phyloP scores from a whole-genome alignment of 2,888 invertebrate species.

The Athripsodes cinereus region DNA sequence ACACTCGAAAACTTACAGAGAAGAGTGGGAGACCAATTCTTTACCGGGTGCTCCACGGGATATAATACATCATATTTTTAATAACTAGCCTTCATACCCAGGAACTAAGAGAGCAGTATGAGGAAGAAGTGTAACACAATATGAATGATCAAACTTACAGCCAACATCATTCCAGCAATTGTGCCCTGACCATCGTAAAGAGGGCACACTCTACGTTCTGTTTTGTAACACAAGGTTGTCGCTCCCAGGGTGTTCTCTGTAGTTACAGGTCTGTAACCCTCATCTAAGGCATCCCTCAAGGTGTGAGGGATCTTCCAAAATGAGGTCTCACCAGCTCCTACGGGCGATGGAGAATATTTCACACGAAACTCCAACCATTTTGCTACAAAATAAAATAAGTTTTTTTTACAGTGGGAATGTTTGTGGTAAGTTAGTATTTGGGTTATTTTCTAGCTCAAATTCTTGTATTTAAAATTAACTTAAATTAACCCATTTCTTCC shows the following conservation, averaged over 20 bases:
- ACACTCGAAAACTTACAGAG: too few relatives aligned
- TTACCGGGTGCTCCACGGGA: too few relatives aligned
- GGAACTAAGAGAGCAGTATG: too few relatives aligned
- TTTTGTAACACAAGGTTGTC: constrained; percentile 15
- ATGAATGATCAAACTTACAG: constrained; percentile 13
- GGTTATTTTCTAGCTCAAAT: too few relatives aligned
- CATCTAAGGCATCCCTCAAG: constrained; percentile 25
- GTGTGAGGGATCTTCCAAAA: constrained; percentile 23
- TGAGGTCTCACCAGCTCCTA: constrained; percentile 19
- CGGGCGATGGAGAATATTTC: constrained; percentile 18
- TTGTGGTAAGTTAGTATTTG: too few relatives aligned
- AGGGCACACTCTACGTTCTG: constrained; percentile 21
- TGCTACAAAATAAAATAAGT: constrained; percentile 10
- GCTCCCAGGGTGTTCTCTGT: constrained; percentile 13
- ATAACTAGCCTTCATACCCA: too few relatives aligned
- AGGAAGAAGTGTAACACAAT: too few relatives aligned
- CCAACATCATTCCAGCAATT: constrained; percentile 23
- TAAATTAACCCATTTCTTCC: too few relatives aligned
- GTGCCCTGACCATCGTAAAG: constrained; percentile 21
- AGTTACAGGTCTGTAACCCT: constrained; percentile 28
- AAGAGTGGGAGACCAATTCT: too few relatives aligned
- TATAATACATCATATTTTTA: too few relatives aligned
- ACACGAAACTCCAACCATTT: constrained; percentile 25
- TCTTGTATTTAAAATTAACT: too few relatives aligned
- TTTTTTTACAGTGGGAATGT: not conserved